Percentiles rank a stretch among this genome's conserved stretches.
These are phyloP conservation scores for Tenebrio molitor DNA, from an alignment of 1,140 invertebrate species.

Conservation along the genomic window DNA sequence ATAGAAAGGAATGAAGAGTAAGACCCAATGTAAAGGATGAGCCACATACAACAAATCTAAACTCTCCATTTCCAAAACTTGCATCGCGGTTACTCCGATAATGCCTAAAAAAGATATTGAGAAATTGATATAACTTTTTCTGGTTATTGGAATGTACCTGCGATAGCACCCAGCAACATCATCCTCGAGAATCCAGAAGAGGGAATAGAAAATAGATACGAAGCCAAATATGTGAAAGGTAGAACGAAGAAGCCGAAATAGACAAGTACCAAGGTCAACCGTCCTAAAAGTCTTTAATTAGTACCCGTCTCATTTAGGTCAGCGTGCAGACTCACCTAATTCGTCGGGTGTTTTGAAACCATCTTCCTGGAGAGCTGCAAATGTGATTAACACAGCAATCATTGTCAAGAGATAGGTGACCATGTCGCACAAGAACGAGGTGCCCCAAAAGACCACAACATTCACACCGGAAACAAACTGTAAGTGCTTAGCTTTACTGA, in stretches of 20 bases:
- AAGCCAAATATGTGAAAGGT: constrained; percentile 44
- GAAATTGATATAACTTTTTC: too few relatives aligned
- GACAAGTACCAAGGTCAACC: constrained; percentile 50
- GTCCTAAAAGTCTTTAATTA: too few relatives aligned
- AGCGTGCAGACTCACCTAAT: too few relatives aligned
- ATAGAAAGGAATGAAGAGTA: constrained; percentile 12
- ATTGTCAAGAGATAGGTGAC: constrained; percentile 73
- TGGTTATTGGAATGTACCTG: constrained; percentile 1
- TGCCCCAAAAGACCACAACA: constrained; percentile 77
- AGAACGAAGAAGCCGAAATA: constrained; percentile 44
- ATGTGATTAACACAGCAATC: constrained; percentile 68
- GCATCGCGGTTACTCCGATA: too few relatives aligned
- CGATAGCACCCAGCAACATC: background rate
- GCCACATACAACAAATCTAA: constrained; percentile 3
- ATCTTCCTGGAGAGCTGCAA: constrained; percentile 71
- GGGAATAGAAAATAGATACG: constrained; percentile 45
- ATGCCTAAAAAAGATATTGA: too few relatives aligned
- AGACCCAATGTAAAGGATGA: background rate
- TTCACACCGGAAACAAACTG: constrained; percentile 78
- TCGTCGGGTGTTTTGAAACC: too few relatives aligned
- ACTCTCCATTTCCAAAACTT: too few relatives aligned
- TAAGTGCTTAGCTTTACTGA: constrained; percentile 71
- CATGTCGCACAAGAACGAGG: constrained; percentile 80
- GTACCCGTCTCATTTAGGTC: too few relatives aligned
- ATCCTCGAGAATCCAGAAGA: constrained; percentile 38